These are phyloP conservation scores for Aplysina aerophoba DNA, from an alignment of 37 sponge, comb jelly and placozoan species.

Conservation along the genomic window DNA sequence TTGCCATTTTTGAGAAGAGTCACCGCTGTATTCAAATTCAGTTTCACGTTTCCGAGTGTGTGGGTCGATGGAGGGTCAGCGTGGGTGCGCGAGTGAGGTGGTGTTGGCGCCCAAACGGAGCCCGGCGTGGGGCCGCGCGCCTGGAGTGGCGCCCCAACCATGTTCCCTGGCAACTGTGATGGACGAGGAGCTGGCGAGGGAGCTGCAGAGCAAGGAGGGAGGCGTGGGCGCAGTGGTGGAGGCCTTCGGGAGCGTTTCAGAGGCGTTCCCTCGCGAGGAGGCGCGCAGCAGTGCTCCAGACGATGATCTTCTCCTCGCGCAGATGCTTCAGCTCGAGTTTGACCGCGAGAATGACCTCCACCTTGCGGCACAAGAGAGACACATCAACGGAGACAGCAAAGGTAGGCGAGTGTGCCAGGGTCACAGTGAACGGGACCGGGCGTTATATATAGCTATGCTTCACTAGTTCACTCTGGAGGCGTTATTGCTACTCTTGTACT, in stretches of 20 bases:
- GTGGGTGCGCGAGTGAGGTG: neutral
- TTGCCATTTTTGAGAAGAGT: neutral
- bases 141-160: slow-evolving; percentile 8
- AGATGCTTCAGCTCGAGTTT: slow-evolving; percentile 92
- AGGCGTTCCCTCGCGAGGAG: neutral
- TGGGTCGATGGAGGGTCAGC: neutral
- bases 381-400: slow-evolving; percentile 82
- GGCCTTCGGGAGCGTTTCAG: neutral
- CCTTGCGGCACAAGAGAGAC: slow-evolving; percentile 74
- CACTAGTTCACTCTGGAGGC: no score
- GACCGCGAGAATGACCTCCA: slow-evolving; percentile 75
- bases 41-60: neutral
- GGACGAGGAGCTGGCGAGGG: slow-evolving; percentile 85
- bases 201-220: slow-evolving; percentile 61
- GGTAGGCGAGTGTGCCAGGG: slow-evolving; percentile 18
- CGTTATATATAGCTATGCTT: no score
- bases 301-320: slow-evolving; percentile 86
- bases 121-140: slow-evolving; percentile 67
- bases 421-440: no score
- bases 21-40: neutral
- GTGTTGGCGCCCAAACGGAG: slow-evolving; percentile 18
- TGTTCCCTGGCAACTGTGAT: slow-evolving; percentile 79
- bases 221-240: neutral
- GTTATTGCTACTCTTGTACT: no score
- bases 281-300: neutral